Conservation (phyloP, 2,888 invertebrate species). For the Cataglyphis altisquamis region DNA sequence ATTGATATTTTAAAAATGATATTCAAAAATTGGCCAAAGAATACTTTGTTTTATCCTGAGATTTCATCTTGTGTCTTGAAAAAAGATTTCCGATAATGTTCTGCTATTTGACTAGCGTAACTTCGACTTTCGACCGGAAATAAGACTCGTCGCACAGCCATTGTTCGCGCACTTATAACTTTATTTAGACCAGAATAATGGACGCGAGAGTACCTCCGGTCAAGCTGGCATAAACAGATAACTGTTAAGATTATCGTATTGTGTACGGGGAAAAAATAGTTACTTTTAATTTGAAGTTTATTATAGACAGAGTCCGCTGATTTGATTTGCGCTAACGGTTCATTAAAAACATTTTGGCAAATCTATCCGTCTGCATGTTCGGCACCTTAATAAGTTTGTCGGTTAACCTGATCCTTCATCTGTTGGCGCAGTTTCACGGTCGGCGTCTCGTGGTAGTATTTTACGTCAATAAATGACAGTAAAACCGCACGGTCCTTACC, state of each 20-base stretch:
- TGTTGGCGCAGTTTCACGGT: slow-evolving; percentile 68
- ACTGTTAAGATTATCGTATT: slow-evolving; percentile 21
- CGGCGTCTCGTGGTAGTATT: slow-evolving; percentile 55
- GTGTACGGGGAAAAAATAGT: slow-evolving; percentile 2
- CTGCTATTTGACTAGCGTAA: slow-evolving; percentile 55
- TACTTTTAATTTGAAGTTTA: slow-evolving; percentile 2
- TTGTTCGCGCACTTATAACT: slow-evolving; percentile 57
- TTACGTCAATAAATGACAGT: slow-evolving; percentile 58
- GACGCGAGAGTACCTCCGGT: slow-evolving; percentile 58
- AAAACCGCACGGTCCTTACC: slow-evolving; percentile 55
- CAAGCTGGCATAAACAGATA: slow-evolving; percentile 28
- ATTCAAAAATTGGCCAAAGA: background rate
- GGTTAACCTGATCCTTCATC: slow-evolving; percentile 60
- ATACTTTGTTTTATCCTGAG: background rate
- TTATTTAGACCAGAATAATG: slow-evolving; percentile 71
- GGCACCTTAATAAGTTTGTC: slow-evolving; percentile 50
- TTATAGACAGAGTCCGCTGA: background rate
- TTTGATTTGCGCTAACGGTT: background rate
- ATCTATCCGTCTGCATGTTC: slow-evolving; percentile 20
- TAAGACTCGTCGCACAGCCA: slow-evolving; percentile 54
- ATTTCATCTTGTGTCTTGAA: background rate
- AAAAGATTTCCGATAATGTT: slow-evolving; percentile 56
- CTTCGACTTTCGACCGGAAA: slow-evolving; percentile 64
- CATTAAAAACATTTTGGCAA: slow-evolving; percentile 1
- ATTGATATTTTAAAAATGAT: slow-evolving; percentile 4